These are phyloP conservation scores for Coturnix japonica DNA, from an alignment of 2,113 vertebrate genomes.

Conservation along the genomic window DNA sequence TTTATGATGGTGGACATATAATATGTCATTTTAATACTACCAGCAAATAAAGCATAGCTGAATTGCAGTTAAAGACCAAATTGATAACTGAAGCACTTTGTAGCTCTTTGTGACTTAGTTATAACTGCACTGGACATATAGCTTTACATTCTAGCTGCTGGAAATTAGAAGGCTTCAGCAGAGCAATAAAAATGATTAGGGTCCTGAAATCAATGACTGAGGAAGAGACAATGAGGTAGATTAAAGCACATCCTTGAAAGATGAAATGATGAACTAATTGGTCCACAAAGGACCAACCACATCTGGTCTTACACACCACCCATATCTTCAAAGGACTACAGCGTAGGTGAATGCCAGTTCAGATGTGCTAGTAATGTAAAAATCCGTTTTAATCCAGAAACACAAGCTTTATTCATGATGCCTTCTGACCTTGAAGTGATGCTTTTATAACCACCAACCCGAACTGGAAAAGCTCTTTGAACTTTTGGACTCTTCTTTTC, in stretches of 20 bases:
- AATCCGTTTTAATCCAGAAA: not conserved
- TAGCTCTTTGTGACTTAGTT: not conserved
- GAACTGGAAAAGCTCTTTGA: not conserved
- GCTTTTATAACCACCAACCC: not conserved
- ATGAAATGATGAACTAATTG: slow-evolving; percentile 27
- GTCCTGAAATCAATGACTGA: slow-evolving; percentile 20
- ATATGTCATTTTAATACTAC: slow-evolving; percentile 7
- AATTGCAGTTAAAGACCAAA: slow-evolving; percentile 26
- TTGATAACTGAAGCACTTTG: not conserved
- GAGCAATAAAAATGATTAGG: slow-evolving; percentile 39
- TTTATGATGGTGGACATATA: not conserved
- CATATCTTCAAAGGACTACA: not conserved
- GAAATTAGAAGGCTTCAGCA: slow-evolving; percentile 42
- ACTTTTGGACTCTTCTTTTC: not conserved
- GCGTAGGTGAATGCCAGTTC: not conserved
- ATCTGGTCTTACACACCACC: not conserved
- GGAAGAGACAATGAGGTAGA: slow-evolving; percentile 1
- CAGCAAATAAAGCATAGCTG: slow-evolving; percentile 15
- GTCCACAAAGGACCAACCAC: not conserved
- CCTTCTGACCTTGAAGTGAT: not conserved
- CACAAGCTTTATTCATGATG: not conserved
- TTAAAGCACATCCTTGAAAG: not conserved
- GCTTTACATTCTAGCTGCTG: not conserved
- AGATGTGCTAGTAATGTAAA: not conserved
- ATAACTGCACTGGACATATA: not conserved